Base-by-base conservation (phyloP, 2,797 vertebrate species). In the Sylvia borin region DNA sequence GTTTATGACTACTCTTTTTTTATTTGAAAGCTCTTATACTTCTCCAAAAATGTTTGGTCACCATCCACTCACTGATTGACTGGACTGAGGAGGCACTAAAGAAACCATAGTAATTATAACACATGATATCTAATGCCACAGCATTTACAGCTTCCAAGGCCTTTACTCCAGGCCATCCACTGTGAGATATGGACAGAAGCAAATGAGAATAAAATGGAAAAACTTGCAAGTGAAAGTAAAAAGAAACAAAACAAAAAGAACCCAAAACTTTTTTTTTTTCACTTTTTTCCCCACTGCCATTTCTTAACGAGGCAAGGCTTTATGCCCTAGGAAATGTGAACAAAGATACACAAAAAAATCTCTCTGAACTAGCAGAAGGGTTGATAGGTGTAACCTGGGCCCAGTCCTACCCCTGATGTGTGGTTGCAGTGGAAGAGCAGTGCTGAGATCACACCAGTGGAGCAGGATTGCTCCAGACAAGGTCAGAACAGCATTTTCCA, bases 11-110 rank as follows among this genome's bases (percentile, higher is more conserved):
- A 25, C 27, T 74, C 53, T 74, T 47, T 78, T 72, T 36, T 82
- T 54, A 45, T 71, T 88, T 90, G 48, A 73, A 90, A 67, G 36
- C n/a, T 90, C 80, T 83, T 91, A 14, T 81, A 67, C 38, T 88
- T 92, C 64, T 92, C 60, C 60, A 22, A 89, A 82, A 71, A n/a
- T 11, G 10, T 75, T 90, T 93, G 38, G 40, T 80, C 53, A 50
- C 45, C 2, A 2, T 87, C 27, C 0, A 0, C 16, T 77, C 19
- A 11, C 34, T 72, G 36, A 86, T 54, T 34, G 13, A 16, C 1
- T 3, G 73, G 76, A 31, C 38, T 81, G 70, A 62, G 26, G 32
- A 76, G 55, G 29, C 53, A 88, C 50, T 91, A 50, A 83, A 78
- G 79, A 78, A 87, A 47, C 60, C 6, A 7, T 12, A 16, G 70